These are phyloP conservation scores for Hartigia nigra DNA, from an alignment of 2,888 invertebrate genomes.

Conservation along the genomic window DNA sequence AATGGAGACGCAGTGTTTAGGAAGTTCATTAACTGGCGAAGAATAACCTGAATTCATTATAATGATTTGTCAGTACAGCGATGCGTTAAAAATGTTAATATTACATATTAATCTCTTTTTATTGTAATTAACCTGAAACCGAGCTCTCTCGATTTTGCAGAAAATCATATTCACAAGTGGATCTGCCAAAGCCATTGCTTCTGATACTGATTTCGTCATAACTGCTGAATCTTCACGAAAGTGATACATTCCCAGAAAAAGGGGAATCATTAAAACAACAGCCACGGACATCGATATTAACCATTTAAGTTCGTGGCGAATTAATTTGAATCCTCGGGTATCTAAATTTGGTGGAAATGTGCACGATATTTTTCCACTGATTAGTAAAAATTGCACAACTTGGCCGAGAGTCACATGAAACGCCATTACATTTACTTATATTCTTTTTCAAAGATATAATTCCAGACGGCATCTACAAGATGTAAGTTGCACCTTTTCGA, in stretches of 20 bases:
- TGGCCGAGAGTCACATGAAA: neutral
- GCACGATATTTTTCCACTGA: slow-evolving; percentile 37
- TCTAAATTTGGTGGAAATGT: slow-evolving; percentile 42
- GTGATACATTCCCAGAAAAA: slow-evolving; percentile 38
- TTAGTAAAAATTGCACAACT: slow-evolving; percentile 24
- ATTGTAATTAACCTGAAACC: slow-evolving; percentile 42
- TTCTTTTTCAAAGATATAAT: neutral
- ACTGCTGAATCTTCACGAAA: slow-evolving; percentile 33
- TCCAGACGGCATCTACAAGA: neutral
- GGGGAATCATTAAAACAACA: slow-evolving; percentile 35
- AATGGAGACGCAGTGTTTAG: slow-evolving; percentile 22
- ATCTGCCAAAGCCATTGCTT: slow-evolving; percentile 43
- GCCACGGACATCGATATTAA: slow-evolving; percentile 36
- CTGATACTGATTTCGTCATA: slow-evolving; percentile 45
- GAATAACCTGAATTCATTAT: slow-evolving; percentile 34
- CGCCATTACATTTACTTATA: neutral
- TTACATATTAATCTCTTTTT: slow-evolving; percentile 21
- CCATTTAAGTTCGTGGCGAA: slow-evolving; percentile 38
- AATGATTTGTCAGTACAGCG: neutral
- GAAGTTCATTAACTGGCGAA: slow-evolving; percentile 36
- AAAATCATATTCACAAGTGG: slow-evolving; percentile 45
- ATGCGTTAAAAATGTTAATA: neutral
- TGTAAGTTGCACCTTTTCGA: neutral
- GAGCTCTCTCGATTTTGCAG: slow-evolving; percentile 35
- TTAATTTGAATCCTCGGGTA: slow-evolving; percentile 15